Evolutionary conservation across 2,888 invertebrate genomes (phyloP).

Genomic region (Aphidius colemani): DNA sequence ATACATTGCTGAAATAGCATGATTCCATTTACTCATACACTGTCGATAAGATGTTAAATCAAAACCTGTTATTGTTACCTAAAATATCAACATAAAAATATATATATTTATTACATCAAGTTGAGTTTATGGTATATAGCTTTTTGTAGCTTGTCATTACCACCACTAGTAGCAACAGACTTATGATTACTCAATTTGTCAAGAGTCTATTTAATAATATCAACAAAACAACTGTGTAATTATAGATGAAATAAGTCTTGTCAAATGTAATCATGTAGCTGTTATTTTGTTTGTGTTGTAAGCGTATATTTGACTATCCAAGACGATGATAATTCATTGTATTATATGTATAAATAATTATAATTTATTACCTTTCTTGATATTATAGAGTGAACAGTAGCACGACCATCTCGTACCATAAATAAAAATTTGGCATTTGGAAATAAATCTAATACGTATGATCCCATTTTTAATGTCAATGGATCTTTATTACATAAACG

Average conservation of each 20-base stretch:
- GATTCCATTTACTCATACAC: constrained; percentile 96
- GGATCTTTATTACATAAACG: constrained; percentile 99
- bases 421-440: constrained; percentile 97
- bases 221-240: too few species aligned
- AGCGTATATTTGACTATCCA: background rate
- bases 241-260: too few species aligned
- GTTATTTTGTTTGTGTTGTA: background rate
- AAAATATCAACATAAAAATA: constrained; percentile 20
- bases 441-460: constrained; percentile 91
- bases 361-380: constrained; percentile 77
- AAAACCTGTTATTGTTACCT: constrained; percentile 88
- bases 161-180: too few species aligned
- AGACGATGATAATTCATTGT: background rate
- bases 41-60: constrained; percentile 92
- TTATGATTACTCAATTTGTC: too few species aligned
- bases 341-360: background rate
- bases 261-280: too few species aligned
- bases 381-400: constrained; percentile 98
- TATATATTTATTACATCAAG: too few species aligned
- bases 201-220: too few species aligned
- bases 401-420: constrained; percentile 97
- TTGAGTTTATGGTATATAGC: background rate
- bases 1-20: constrained; percentile 92
- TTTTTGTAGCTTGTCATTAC: background rate
- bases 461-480: constrained; percentile 94